Evolutionary conservation across 2,797 vertebrate species (phyloP).

Genomic region (Anolis apletophallus): DNA sequence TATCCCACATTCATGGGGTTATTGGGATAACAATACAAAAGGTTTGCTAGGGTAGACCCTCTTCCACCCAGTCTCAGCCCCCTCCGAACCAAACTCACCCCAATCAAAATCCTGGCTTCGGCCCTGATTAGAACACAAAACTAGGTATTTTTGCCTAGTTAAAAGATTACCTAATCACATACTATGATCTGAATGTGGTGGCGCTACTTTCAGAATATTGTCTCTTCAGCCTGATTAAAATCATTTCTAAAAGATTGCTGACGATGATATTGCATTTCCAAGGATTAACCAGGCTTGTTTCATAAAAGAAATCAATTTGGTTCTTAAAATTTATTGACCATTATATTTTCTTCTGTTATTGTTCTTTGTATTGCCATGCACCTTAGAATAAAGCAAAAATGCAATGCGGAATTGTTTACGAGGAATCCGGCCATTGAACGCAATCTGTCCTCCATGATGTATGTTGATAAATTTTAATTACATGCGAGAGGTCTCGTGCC

Average conservation of each 20-base stretch:
- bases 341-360: constrained; percentile 43
- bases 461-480: constrained; percentile 70
- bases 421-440: constrained; percentile 42
- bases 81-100: too few relatives aligned
- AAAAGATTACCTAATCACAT: too few relatives aligned
- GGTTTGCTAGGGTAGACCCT: too few relatives aligned
- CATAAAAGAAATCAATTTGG: constrained; percentile 19
- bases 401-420: constrained; percentile 29
- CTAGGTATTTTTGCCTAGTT: too few relatives aligned
- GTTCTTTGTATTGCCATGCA: constrained; percentile 36
- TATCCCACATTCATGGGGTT: too few relatives aligned
- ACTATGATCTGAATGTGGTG: too few relatives aligned
- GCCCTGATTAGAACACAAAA: background rate
- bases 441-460: constrained; percentile 56
- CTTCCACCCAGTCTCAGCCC: too few relatives aligned
- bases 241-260: constrained; percentile 17
- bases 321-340: constrained; percentile 37
- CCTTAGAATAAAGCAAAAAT: constrained; percentile 22
- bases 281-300: constrained; percentile 1
- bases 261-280: constrained; percentile 33
- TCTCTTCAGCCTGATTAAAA: background rate
- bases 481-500: constrained; percentile 56
- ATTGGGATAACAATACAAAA: too few relatives aligned
- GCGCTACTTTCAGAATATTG: background rate
- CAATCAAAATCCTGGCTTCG: too few relatives aligned